Percentiles rank a stretch among this genome's conserved stretches.
Conservation (phyloP, 2,888 invertebrate genomes). For the Xanthorhoe spadicearia region DNA sequence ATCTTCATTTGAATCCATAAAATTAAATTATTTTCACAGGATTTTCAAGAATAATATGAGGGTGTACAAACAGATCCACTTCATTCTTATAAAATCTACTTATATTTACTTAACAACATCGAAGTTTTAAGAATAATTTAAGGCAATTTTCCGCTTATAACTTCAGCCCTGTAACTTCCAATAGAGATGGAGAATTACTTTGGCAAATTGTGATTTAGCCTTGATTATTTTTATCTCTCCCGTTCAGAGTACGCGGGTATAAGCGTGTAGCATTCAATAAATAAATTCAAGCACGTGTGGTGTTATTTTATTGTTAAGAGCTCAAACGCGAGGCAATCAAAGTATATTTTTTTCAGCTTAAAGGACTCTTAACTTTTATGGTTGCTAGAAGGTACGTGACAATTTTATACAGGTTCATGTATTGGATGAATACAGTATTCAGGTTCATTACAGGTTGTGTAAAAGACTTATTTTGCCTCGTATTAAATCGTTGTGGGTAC, state of each 20-base stretch:
- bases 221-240: not conserved
- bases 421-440: no score
- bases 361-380: no score
- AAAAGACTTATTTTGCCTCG: no score
- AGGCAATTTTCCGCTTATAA: constrained; percentile 26
- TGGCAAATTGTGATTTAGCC: constrained; percentile 6
- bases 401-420: no score
- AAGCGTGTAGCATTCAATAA: not conserved
- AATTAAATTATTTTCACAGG: no score
- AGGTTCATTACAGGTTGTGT: no score
- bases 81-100: not conserved
- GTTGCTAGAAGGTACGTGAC: no score
- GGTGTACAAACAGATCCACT: not conserved
- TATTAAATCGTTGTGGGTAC: no score
- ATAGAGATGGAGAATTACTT: constrained; percentile 13
- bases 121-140: constrained; percentile 20
- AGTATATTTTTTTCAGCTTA: no score
- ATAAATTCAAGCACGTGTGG: not conserved
- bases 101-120: constrained; percentile 6
- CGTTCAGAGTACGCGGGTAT: not conserved
- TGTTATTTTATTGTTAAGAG: not conserved
- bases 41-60: no score
- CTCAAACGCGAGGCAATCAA: not conserved
- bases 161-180: constrained; percentile 15
- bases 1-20: no score